A percentile compares a stretch with the other conserved stretches of the same genome.
These are phyloP conservation scores for Notoglanidium macrostoma DNA, from an alignment of 2,797 vertebrate species.

Conservation along the genomic window DNA sequence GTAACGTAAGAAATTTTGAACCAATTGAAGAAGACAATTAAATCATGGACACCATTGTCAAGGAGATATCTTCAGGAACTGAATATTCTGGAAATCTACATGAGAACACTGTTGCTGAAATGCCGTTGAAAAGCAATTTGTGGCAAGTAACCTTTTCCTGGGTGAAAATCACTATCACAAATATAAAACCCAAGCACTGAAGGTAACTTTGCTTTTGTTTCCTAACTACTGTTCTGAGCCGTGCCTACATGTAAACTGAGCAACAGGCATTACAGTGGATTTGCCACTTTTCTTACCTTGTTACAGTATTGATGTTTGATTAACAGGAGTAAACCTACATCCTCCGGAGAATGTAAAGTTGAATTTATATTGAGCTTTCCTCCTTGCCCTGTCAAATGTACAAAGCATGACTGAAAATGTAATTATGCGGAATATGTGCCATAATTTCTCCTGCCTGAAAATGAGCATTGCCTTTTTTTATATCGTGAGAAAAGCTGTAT, in stretches of 20 bases:
- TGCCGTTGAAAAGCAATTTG: slow-evolving; percentile 73
- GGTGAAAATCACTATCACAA: neutral
- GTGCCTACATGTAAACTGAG: slow-evolving; percentile 57
- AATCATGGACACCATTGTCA: neutral
- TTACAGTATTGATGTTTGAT: slow-evolving; percentile 64
- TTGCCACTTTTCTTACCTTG: slow-evolving; percentile 62
- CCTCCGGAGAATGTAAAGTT: slow-evolving; percentile 33
- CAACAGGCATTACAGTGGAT: slow-evolving; percentile 67
- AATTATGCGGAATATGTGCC: slow-evolving; percentile 67
- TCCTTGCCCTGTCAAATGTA: slow-evolving; percentile 52
- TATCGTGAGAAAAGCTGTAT: slow-evolving; percentile 41
- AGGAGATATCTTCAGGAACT: neutral
- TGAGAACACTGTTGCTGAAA: slow-evolving; percentile 53
- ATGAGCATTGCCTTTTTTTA: slow-evolving; percentile 23
- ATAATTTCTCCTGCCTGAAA: slow-evolving; percentile 26
- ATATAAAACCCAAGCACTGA: neutral
- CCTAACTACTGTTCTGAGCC: slow-evolving; percentile 41
- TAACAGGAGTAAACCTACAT: slow-evolving; percentile 68
- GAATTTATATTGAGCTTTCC: slow-evolving; percentile 47
- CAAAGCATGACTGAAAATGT: slow-evolving; percentile 62
- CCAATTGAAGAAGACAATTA: neutral
- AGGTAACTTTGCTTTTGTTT: slow-evolving; percentile 58
- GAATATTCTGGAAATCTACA: neutral
- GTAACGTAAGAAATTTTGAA: neutral
- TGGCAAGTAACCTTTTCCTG: slow-evolving; percentile 60